Evolutionary conservation across 1,140 invertebrate species (phyloP), one percentile per base, ranked within the genome.

Genomic region (Lamellibrachia luymesi): DNA sequence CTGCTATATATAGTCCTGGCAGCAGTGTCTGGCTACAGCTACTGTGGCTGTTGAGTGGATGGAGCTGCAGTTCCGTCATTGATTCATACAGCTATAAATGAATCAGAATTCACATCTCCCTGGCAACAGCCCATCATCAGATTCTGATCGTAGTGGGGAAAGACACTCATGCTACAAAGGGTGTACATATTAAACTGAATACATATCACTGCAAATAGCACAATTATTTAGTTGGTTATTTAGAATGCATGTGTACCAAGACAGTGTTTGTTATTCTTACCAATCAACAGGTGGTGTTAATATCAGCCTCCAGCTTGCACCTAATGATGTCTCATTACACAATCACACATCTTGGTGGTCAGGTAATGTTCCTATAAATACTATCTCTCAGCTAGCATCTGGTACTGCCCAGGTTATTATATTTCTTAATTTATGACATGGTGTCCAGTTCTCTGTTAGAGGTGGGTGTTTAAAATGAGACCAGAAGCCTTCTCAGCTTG

Each of bases 11-110:
- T 80, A 80, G 64, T 80, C 4, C 13, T 22, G 4, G 6, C 64
- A 22, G 13, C 64, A 80, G 64, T 80, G 64, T 6, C 64, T 22
- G 64, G 25, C 64, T 80, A 8, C 64, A 80, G 64, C 64, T 22
- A 6, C 64, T 80, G 2, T 80, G 64, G 8, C 64, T 10, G 64
- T 22, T 22, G 25, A 80, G 13, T 80, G 13, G 64, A 80, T 80
- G 64, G 52, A 22, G 8, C 64, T 80, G 13, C 17, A 80, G 38
- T 38, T 38, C 38, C 38, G 38, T 80, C 64, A 80, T 80, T 80
- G 64, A 80, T 80, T 80, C 64, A 80, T 22, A 80, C 64, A 80
- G 64, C 64, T 80, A 80, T 80, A 80, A 80, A 80, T 80, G 64
- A 80, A 80, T 80, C 8, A 80, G 64, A 80, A 80, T 80, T 80